These are phyloP conservation scores for Conops quadrifasciatus DNA, from an alignment of 2,888 invertebrate genomes.

Conservation along the genomic window DNA sequence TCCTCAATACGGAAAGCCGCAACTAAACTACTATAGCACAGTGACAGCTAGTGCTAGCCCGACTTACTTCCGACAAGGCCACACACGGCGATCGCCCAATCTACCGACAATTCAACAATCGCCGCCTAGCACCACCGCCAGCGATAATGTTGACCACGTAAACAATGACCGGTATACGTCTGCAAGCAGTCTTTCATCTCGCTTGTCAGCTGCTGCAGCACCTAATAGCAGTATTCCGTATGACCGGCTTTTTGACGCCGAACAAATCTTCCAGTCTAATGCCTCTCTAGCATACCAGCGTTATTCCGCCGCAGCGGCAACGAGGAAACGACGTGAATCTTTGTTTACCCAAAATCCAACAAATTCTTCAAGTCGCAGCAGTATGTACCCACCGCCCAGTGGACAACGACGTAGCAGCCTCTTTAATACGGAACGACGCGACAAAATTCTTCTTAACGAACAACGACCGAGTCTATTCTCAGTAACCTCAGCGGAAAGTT, in stretches of 20 bases:
- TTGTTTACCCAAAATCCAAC: constrained; percentile 60
- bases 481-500: constrained; percentile 57
- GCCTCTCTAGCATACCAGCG: constrained; percentile 52
- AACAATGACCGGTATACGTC: constrained; percentile 42
- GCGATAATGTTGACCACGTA: background rate
- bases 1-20: constrained; percentile 43
- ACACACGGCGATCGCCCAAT: constrained; percentile 26
- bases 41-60: constrained; percentile 53
- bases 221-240: constrained; percentile 41
- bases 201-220: constrained; percentile 21
- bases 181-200: constrained; percentile 43
- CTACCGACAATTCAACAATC: constrained; percentile 32
- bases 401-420: constrained; percentile 57
- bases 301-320: constrained; percentile 39
- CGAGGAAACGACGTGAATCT: constrained; percentile 56
- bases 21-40: constrained; percentile 56
- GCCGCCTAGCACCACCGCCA: background rate
- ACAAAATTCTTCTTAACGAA: constrained; percentile 57
- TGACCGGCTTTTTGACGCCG: constrained; percentile 46
- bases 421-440: constrained; percentile 44
- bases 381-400: constrained; percentile 54
- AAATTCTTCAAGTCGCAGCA: constrained; percentile 53
- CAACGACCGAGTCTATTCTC: constrained; percentile 61
- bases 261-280: constrained; percentile 43
- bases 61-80: constrained; percentile 51